These are phyloP conservation scores for Alectoris magna DNA, from an alignment of 2,797 vertebrate genomes.

Conservation along the genomic window DNA sequence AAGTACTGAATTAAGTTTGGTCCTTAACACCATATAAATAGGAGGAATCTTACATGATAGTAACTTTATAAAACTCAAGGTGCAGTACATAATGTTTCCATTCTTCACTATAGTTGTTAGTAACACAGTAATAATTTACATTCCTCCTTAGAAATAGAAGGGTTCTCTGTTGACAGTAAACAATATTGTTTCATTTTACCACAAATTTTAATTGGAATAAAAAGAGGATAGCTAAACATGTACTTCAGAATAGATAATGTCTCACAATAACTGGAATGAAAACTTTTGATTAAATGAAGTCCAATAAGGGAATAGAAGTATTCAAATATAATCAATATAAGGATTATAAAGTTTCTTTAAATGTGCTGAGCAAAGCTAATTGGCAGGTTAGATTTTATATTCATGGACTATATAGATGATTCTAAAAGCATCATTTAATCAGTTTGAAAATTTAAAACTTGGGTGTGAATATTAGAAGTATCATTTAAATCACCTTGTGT, in stretches of 20 bases:
- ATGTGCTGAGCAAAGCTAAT: neutral
- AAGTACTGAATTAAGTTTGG: neutral
- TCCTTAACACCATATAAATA: neutral
- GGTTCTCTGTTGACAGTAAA: neutral
- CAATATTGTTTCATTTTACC: neutral
- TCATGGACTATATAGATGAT: neutral
- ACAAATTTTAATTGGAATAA: neutral
- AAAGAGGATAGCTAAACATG: accelerated
- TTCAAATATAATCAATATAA: neutral
- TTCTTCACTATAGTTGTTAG: no score
- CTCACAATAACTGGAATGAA: accelerated
- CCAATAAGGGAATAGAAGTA: neutral
- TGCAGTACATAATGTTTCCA: no score
- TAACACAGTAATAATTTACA: neutral
- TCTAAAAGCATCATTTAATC: neutral
- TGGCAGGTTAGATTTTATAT: neutral
- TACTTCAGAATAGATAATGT: neutral
- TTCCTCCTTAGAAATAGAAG: neutral
- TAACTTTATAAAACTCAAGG: neutral
- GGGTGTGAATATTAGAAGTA: neutral
- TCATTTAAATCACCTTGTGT: neutral
- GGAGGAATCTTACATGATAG: neutral
- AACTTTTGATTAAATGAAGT: neutral
- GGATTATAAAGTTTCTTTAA: accelerated
- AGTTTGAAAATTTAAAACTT: neutral